phyloP scores from a whole-genome alignment of 1,140 invertebrate genomes.

The Cylas formicarius region DNA sequence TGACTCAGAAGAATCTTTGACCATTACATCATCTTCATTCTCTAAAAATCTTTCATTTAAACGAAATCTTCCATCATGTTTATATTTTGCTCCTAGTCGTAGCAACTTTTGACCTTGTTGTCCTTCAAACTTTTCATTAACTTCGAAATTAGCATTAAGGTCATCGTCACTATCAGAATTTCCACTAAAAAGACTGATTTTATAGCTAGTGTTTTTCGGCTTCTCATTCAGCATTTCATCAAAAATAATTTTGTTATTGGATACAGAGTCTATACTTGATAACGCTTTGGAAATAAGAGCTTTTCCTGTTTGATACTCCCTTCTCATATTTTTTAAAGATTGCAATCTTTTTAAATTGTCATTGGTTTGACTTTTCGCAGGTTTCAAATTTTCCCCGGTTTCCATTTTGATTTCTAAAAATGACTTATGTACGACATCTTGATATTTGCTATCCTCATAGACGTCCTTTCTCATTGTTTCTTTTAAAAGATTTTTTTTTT shows the following conservation, averaged over 20 bases:
- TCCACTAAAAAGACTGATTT: slow-evolving; percentile 42
- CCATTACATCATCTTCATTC: too few species aligned
- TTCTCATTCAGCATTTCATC: slow-evolving; percentile 36
- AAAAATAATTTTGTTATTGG: slow-evolving; percentile 53
- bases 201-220: slow-evolving; percentile 27
- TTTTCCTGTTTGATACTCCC: slow-evolving; percentile 50
- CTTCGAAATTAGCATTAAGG: slow-evolving; percentile 45
- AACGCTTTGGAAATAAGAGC: slow-evolving; percentile 50
- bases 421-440: slow-evolving; percentile 18
- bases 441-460: slow-evolving; percentile 17
- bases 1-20: too few species aligned
- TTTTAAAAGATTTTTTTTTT: slow-evolving; percentile 17
- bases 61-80: too few species aligned
- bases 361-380: slow-evolving; percentile 14
- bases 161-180: slow-evolving; percentile 45
- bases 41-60: too few species aligned
- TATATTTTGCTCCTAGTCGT: too few species aligned
- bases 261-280: slow-evolving; percentile 37
- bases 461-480: slow-evolving; percentile 25
- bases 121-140: slow-evolving; percentile 49
- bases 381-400: slow-evolving; percentile 14
- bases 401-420: slow-evolving; percentile 12
- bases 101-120: slow-evolving; percentile 50
- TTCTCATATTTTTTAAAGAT: slow-evolving; percentile 49
- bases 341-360: slow-evolving; percentile 51